A percentile compares a stretch with the other conserved stretches of the same genome.
These are phyloP conservation scores for Brotula barbata DNA, from an alignment of 2,797 vertebrate species.

Conservation along the genomic window DNA sequence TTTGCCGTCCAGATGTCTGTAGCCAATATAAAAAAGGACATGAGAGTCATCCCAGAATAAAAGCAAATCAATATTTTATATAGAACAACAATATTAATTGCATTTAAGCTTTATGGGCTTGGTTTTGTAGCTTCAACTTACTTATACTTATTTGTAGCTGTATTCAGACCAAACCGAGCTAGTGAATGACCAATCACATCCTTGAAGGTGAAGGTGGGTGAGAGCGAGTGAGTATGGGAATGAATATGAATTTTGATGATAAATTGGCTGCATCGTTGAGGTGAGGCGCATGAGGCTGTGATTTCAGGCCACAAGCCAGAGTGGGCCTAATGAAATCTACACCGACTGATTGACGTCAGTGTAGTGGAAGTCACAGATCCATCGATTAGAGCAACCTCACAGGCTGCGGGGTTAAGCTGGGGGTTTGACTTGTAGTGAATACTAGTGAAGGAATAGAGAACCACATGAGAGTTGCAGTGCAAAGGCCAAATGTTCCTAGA, in stretches of 20 bases:
- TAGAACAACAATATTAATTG: no score
- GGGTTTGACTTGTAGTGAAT: not conserved
- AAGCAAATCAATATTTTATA: no score
- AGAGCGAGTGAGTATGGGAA: not conserved
- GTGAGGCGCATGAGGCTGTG: not conserved
- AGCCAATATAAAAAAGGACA: no score
- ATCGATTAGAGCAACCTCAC: conserved; percentile 13
- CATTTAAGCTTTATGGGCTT: no score
- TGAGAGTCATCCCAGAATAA: no score
- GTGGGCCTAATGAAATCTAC: conserved; percentile 18
- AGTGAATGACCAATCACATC: no score
- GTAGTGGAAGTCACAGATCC: conserved; percentile 11
- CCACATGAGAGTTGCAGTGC: not conserved
- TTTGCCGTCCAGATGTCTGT: no score
- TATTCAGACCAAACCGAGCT: no score
- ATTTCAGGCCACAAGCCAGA: not conserved
- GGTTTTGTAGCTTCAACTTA: no score
- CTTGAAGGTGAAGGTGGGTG: no score
- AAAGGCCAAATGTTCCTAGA: conserved; percentile 14
- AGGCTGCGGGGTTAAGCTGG: not conserved
- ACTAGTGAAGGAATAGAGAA: no score
- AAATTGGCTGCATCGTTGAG: not conserved
- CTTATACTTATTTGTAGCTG: no score
- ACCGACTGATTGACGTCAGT: conserved; percentile 23
- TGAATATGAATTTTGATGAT: not conserved